Evolutionary conservation across 2,113 vertebrate genomes (phyloP), one percentile per base, ranked within the genome.

Genomic region (Tyrannus savana): DNA sequence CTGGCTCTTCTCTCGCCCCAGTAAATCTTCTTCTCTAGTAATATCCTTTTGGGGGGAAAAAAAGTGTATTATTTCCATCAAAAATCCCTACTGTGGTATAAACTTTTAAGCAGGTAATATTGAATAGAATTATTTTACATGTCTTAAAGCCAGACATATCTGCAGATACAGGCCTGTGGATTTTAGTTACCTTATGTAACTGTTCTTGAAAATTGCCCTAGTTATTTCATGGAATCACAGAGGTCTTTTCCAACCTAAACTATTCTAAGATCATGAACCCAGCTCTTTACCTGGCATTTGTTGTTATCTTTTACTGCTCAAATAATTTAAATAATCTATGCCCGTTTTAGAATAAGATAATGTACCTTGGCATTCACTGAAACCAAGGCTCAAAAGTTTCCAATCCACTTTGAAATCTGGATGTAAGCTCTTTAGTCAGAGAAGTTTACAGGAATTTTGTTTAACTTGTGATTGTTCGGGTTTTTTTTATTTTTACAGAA

Each of bases 1-100:
- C 5, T 98, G 83, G 39, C 95, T 99, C 95, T 98, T 98, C 9
- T 98, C 98, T 75, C 46, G 97, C 50, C 98, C 98, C 74, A 99
- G 92, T 46, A 99, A 97, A 42, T 98, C 96, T 88, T 99, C 98
- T 93, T 99, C 99, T 85, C 97, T 98, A 96, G 99, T 99, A 96
- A 99, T 99, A 59, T 94, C 82, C 99, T 99, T 95, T 60, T 60
- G 31, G 15, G 15, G 6, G 23, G 3, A 6, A 16, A 68, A 50
- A 68, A 73, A 17, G 8, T 21, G 4, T 14, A 28, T 60, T 53
- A 72, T 66, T 84, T 47, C 46, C 53, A 75, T 35, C 11, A 82
- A 66, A 53, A 89, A 56, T 10, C 35, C 24, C 28, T 69, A 33
- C 24, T 82, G 22, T 18, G 93, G 10, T 46, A 76, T 55, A 27